Evolutionary conservation across 1,140 invertebrate genomes (phyloP).

Genomic region (Drosophila micromelanica): DNA sequence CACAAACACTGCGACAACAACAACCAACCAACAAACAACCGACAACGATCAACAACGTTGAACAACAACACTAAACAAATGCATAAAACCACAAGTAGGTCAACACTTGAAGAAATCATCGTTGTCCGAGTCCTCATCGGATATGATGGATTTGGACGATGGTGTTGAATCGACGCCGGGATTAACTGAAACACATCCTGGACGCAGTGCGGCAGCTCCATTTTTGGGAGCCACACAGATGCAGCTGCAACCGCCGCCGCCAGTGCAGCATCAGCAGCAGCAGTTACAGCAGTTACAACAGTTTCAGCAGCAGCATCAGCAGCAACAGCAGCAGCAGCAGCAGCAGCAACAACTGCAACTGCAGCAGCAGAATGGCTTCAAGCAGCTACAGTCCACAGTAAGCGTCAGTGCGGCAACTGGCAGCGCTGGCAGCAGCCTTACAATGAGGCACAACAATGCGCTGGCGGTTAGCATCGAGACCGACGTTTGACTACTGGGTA

Average conservation of each 20-base stretch:
- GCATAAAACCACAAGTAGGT: constrained; percentile 86
- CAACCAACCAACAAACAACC: constrained; percentile 27
- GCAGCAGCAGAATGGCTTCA: constrained; percentile 49
- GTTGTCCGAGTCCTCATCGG: constrained; percentile 96
- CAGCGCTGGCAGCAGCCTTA: constrained; percentile 91
- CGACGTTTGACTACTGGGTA: constrained; percentile 98
- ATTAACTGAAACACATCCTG: constrained; percentile 83
- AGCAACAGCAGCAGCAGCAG: constrained; percentile 51
- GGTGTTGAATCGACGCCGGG: constrained; percentile 91
- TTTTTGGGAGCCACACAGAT: constrained; percentile 82
- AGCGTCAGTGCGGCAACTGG: constrained; percentile 84
- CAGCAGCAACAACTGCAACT: constrained; percentile 49
- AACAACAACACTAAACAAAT: constrained; percentile 76
- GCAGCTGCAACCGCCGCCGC: constrained; percentile 51
- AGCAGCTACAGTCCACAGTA: constrained; percentile 62
- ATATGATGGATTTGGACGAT: constrained; percentile 98
- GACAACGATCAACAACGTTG: constrained; percentile 35
- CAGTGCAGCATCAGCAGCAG: constrained; percentile 54
- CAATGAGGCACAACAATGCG: constrained; percentile 92
- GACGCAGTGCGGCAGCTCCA: constrained; percentile 79
- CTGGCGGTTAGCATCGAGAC: constrained; percentile 95
- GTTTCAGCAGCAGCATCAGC: constrained; percentile 52
- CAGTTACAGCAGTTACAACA: constrained; percentile 34
- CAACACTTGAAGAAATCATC: constrained; percentile 96
- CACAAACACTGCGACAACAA: constrained; percentile 35